Evolutionary conservation across 2,888 invertebrate species (phyloP).

Genomic region (Auanema sp.): DNA sequence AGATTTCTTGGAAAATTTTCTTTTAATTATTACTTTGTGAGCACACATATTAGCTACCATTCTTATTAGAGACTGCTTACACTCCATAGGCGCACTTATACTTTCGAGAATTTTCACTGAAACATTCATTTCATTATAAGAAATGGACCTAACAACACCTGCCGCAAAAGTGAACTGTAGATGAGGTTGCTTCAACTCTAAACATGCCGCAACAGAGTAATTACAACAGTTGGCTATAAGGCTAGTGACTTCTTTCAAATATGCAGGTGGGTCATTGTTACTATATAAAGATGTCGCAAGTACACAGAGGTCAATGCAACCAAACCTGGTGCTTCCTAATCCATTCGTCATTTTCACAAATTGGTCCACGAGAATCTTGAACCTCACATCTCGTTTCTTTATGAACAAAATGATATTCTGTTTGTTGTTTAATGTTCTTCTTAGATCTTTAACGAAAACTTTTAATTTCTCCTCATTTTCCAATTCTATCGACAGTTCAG

Average conservation of each 20-base stretch:
- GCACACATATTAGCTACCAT: conserved; percentile 49
- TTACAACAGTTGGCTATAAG: conserved; percentile 24
- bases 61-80: conserved; percentile 39
- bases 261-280: not conserved
- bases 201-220: conserved; percentile 16
- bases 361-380: too few relatives aligned
- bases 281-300: not conserved
- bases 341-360: too few relatives aligned
- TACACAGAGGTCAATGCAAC: too few relatives aligned
- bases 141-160: conserved; percentile 2
- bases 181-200: conserved; percentile 20
- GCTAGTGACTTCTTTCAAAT: conserved; percentile 2
- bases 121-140: conserved; percentile 9
- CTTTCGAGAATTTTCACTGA: conserved; percentile 46
- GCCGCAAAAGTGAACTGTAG: conserved; percentile 5
- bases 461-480: too few relatives aligned
- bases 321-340: too few relatives aligned
- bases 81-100: conserved; percentile 22
- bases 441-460: too few relatives aligned
- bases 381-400: too few relatives aligned
- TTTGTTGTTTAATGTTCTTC: too few relatives aligned
- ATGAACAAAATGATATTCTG: too few relatives aligned
- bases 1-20: not conserved
- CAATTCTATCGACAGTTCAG: too few relatives aligned
- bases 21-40: conserved; percentile 28